Percentiles rank a stretch among this genome's conserved stretches.
phyloP scores from a whole-genome alignment of 2,797 vertebrate genomes.

The Pseudochirops corinnae region DNA sequence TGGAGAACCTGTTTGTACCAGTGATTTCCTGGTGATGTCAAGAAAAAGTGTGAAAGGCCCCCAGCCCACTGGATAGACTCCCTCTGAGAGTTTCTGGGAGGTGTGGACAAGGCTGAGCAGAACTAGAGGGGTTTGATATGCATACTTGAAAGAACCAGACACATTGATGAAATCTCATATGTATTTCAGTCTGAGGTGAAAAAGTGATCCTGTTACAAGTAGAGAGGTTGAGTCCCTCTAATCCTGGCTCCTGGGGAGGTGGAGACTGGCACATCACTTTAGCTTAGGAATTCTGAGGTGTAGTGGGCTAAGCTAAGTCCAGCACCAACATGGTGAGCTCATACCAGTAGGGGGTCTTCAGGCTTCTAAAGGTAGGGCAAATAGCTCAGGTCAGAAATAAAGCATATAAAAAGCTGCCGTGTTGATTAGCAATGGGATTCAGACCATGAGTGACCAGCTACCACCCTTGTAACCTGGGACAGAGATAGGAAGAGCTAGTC shows the following conservation, averaged over 20 bases:
- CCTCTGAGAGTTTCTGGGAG: not conserved
- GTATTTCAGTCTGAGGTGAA: not conserved
- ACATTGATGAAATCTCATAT: not conserved
- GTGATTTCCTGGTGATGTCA: not conserved
- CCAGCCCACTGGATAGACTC: not conserved
- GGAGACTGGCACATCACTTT: not conserved
- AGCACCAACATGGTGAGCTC: not conserved
- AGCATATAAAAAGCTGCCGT: not conserved
- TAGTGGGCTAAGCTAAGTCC: not conserved
- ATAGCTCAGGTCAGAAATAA: not conserved
- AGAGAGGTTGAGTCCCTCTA: not conserved
- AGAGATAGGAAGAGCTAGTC: not conserved
- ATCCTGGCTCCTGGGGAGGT: not conserved
- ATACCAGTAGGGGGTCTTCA: no score
- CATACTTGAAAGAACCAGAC: not conserved
- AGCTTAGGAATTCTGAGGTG: not conserved
- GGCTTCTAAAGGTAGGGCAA: not conserved
- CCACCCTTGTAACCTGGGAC: not conserved
- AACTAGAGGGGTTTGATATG: not conserved
- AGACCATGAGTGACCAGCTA: not conserved
- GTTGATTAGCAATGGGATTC: not conserved
- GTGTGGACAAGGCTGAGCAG: not conserved
- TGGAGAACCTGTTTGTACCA: not conserved
- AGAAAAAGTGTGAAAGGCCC: not conserved
- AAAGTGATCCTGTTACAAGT: not conserved